Base-by-base conservation (phyloP, 2,888 invertebrate species). In the Caenorhabditis sp. region DNA sequence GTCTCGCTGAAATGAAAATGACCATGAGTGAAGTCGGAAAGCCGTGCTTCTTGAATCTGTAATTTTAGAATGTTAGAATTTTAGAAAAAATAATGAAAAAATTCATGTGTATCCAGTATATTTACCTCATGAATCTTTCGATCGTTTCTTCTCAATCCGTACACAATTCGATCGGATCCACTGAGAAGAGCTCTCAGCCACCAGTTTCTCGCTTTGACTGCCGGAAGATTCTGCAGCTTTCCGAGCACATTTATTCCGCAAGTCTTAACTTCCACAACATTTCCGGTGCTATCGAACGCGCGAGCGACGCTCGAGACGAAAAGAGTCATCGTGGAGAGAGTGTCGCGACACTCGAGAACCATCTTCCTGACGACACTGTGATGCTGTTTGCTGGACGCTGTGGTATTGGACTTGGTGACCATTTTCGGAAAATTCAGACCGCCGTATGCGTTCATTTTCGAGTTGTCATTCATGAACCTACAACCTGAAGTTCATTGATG, bases 241-340 rank as follows among this genome's bases (percentile, higher is more conserved):
- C 76, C 68, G 35, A 32, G 13, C n/a, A 50, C 47, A 13, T 37
- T 51, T 26, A 55, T 47, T 2, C 55, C 15, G 20, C 55, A 32
- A n/a, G 79, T 79, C 37, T 70, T 72, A 24, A 71, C 44, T 58
- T 79, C 70, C 6, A 79, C 44, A 0, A 72, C 62, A 2, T 68
- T 37, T 50, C 67, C 51, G 5, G 44, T 28, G 1, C 8, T 4
- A 20, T 80, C 80, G 35, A 80, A 80, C 1, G 80, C 80, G 3
- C 80, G 72, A 6, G 61, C 80, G 1, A 70, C 61, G 20, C 72
- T 62, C 1, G 80, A 72, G 15, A 80, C 40, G 68, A 68, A 64
- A 8, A 80, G 9, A 0, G 55, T 50, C 68, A 67, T 67, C 1
- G 62, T 22, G 6, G 11, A 26, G 13, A 26, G 20, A 2, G 15